Conservation (phyloP, 2,888 invertebrate species). For the Drosophila austrosaltans region DNA sequence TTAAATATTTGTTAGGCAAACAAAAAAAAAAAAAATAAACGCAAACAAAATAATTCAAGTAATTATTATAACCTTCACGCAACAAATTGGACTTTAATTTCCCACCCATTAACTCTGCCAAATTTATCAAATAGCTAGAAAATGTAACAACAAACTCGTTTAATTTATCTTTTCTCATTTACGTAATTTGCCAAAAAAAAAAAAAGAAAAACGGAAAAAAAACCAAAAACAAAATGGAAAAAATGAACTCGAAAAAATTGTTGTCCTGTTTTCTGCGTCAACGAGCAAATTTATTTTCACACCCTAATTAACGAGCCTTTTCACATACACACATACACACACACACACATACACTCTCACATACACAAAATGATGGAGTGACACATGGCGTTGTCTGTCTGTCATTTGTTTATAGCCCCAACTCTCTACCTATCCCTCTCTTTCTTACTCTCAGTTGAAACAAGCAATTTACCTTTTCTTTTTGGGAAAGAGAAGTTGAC, state of each 20-base stretch:
- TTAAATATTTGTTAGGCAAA: too few species aligned
- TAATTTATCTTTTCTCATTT: conserved; percentile 11
- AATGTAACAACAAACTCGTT: background rate
- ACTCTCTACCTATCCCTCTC: background rate
- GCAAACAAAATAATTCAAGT: background rate
- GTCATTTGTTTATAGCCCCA: conserved; percentile 21
- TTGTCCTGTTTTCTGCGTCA: conserved; percentile 28
- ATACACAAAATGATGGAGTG: conserved; percentile 40
- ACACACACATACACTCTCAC: background rate
- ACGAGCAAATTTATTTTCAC: conserved; percentile 57
- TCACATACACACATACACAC: background rate
- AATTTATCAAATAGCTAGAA: background rate
- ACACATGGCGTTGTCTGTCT: conserved; percentile 48
- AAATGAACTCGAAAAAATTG: conserved; percentile 7
- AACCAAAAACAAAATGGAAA: background rate
- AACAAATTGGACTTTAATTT: background rate
- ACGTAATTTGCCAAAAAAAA: background rate
- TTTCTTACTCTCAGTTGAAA: background rate
- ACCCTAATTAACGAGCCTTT: conserved; percentile 56
- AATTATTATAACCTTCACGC: background rate
- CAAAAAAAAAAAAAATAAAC: too few species aligned
- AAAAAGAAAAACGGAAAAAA: background rate
- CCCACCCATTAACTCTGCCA: background rate
- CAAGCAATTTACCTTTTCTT: conserved; percentile 2
- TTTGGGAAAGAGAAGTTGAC: background rate